These are phyloP conservation scores for Pheosia tremula DNA, from an alignment of 2,888 invertebrate species.

Conservation along the genomic window DNA sequence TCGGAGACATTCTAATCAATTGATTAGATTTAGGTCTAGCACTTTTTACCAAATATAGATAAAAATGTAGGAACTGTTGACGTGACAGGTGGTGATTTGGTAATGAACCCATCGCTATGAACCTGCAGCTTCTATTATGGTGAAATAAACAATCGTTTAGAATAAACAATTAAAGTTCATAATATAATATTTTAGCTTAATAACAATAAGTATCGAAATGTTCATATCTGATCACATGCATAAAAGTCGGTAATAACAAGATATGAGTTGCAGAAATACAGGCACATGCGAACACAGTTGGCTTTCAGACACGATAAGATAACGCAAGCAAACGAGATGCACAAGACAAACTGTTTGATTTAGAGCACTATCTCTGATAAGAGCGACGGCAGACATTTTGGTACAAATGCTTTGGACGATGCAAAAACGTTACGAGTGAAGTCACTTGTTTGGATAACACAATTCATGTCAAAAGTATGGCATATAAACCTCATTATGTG, in stretches of 20 bases:
- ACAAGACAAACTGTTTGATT: slow-evolving; percentile 41
- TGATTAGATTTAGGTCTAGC: too few relatives aligned
- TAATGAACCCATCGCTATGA: too few relatives aligned
- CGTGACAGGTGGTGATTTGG: too few relatives aligned
- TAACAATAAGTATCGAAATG: too few relatives aligned
- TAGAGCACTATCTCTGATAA: slow-evolving; percentile 28
- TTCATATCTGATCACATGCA: slow-evolving; percentile 8
- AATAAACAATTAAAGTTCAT: too few relatives aligned
- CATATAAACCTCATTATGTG: too few relatives aligned
- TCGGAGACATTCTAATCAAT: too few relatives aligned
- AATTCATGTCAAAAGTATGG: neutral
- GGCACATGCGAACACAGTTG: slow-evolving; percentile 31
- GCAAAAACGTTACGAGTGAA: slow-evolving; percentile 3
- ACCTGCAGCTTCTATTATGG: too few relatives aligned
- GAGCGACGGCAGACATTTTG: slow-evolving; percentile 6
- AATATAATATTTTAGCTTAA: too few relatives aligned
- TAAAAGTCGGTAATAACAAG: slow-evolving; percentile 10
- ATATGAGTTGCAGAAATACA: slow-evolving; percentile 30
- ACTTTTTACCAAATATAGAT: too few relatives aligned
- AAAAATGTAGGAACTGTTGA: too few relatives aligned
- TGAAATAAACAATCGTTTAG: too few relatives aligned
- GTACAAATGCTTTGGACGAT: slow-evolving; percentile 4
- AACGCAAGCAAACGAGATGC: slow-evolving; percentile 52
- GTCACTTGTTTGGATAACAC: slow-evolving; percentile 4
- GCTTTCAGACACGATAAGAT: slow-evolving; percentile 44